Evolutionary conservation across 2,888 invertebrate genomes (phyloP).

Genomic region (Apotomis capreana): DNA sequence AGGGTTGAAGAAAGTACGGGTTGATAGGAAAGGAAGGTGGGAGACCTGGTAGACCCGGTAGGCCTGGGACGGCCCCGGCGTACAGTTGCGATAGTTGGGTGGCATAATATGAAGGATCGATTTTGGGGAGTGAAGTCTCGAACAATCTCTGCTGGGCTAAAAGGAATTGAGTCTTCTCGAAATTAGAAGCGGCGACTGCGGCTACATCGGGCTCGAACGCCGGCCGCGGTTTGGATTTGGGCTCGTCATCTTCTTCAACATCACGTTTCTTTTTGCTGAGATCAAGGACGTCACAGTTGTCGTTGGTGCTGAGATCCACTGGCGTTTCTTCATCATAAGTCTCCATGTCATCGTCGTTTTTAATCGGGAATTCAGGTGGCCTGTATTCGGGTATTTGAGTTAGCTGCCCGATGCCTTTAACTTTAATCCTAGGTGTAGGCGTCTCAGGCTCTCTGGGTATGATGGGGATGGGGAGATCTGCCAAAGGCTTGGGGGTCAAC

Average conservation of each 20-base stretch:
- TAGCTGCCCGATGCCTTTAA: slow-evolving; percentile 85
- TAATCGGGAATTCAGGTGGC: slow-evolving; percentile 66
- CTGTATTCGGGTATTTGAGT: slow-evolving; percentile 82
- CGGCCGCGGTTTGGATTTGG: slow-evolving; percentile 73
- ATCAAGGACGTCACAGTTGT: slow-evolving; percentile 88
- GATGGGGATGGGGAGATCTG: slow-evolving; percentile 64
- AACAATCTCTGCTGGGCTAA: slow-evolving; percentile 87
- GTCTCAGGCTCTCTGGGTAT: slow-evolving; percentile 71
- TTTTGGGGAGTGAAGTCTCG: slow-evolving; percentile 84
- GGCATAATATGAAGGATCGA: slow-evolving; percentile 85
- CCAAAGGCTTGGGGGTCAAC: slow-evolving; percentile 65
- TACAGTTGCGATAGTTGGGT: slow-evolving; percentile 85
- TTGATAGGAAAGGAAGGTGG: slow-evolving; percentile 85
- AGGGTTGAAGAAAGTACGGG: slow-evolving; percentile 86
- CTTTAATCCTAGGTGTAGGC: slow-evolving; percentile 79
- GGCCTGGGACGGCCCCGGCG: slow-evolving; percentile 80
- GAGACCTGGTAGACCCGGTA: slow-evolving; percentile 77
- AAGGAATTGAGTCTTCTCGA: slow-evolving; percentile 84
- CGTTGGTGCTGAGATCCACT: slow-evolving; percentile 87
- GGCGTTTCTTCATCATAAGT: slow-evolving; percentile 82
- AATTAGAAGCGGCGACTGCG: slow-evolving; percentile 69
- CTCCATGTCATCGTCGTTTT: slow-evolving; percentile 65
- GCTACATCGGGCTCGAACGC: slow-evolving; percentile 70
- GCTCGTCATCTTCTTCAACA: slow-evolving; percentile 63
- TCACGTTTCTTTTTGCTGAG: slow-evolving; percentile 89